Conservation (phyloP, 92 coral and sea anemone genomes). For the Phenganax marumi region DNA sequence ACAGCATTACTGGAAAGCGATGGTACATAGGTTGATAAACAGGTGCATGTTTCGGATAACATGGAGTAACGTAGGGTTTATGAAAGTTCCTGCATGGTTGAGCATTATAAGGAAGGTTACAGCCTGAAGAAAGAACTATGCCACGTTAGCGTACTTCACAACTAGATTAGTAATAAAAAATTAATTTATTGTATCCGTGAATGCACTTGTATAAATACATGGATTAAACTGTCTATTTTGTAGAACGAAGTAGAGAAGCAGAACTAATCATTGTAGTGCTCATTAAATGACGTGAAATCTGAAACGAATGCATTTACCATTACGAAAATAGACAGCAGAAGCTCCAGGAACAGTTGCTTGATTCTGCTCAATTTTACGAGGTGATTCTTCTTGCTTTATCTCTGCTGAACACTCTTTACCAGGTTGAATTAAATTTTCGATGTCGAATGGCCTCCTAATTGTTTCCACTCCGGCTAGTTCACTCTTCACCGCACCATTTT, state of each 20-base stretch:
- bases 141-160: too few species aligned
- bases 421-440: constrained; percentile 8
- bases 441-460: not conserved
- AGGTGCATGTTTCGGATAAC: constrained; percentile 14
- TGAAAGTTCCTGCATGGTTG: constrained; percentile 26
- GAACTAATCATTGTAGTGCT: too few species aligned
- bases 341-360: not conserved
- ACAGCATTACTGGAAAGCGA: constrained; percentile 26
- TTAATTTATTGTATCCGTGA: too few species aligned
- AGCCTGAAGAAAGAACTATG: too few species aligned
- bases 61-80: not conserved
- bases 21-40: constrained; percentile 30
- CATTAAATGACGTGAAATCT: too few species aligned
- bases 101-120: not conserved
- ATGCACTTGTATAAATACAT: too few species aligned
- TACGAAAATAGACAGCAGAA: not conserved
- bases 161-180: too few species aligned
- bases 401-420: not conserved
- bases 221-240: too few species aligned
- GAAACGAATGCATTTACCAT: not conserved
- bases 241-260: too few species aligned
- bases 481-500: not conserved
- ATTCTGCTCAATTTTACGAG: not conserved
- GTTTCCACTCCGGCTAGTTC: not conserved
- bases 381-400: not conserved